A percentile compares a stretch with the other conserved stretches of the same genome.
These are phyloP conservation scores for Dryas iulia DNA, from an alignment of 1,140 invertebrate species.

Conservation along the genomic window DNA sequence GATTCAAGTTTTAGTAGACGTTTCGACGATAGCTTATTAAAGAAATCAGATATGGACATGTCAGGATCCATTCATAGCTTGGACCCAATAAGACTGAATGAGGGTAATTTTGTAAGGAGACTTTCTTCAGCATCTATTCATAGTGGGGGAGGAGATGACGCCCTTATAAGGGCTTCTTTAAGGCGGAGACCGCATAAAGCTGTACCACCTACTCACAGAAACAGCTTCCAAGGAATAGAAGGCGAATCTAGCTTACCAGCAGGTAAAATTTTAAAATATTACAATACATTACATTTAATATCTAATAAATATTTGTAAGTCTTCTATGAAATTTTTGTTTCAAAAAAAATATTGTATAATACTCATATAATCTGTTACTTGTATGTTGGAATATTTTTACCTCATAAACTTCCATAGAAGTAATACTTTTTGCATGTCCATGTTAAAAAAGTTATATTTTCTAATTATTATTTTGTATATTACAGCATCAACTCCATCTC, in stretches of 20 bases:
- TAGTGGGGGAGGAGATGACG: conserved; percentile 76
- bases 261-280: conserved; percentile 42
- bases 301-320: not conserved
- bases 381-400: too few species aligned
- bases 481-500: conserved; percentile 66
- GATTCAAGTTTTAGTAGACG: conserved; percentile 87
- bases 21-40: conserved; percentile 79
- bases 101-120: conserved; percentile 67
- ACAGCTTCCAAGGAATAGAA: conserved; percentile 77
- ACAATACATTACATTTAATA: not conserved
- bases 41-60: conserved; percentile 75
- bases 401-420: too few species aligned
- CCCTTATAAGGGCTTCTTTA: conserved; percentile 74
- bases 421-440: not conserved
- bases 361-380: too few species aligned
- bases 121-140: conserved; percentile 70
- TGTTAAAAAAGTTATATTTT: too few species aligned
- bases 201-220: conserved; percentile 69
- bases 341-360: too few species aligned
- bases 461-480: conserved; percentile 16
- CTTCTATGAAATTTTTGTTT: not conserved
- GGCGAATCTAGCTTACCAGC: conserved; percentile 65
- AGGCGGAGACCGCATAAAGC: conserved; percentile 71
- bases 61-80: conserved; percentile 68
- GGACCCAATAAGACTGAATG: conserved; percentile 59